A percentile compares a stretch with the other conserved stretches of the same genome.
Conservation (phyloP, 1,140 invertebrate genomes). For the Brachionus rotundiformis region DNA sequence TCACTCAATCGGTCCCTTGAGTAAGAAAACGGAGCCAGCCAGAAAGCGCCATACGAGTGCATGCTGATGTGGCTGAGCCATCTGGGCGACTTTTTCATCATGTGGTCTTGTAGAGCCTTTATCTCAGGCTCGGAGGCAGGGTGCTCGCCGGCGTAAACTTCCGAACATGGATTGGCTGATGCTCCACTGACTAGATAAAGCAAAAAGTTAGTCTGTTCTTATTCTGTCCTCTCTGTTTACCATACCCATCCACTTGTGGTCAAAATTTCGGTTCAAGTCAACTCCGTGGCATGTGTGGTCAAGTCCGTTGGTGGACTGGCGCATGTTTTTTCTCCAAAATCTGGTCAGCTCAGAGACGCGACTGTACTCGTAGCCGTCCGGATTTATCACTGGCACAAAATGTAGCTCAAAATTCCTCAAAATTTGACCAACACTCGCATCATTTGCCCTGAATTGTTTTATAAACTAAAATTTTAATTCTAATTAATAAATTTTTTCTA, state of each 20-base stretch:
- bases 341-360: not conserved
- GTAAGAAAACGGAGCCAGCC: constrained; percentile 46
- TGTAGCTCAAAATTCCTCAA: constrained; percentile 32
- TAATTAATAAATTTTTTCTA: no score
- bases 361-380: constrained; percentile 49
- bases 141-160: constrained; percentile 26
- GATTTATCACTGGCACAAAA: constrained; percentile 46
- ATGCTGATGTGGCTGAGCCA: constrained; percentile 44
- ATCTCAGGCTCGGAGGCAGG: constrained; percentile 44
- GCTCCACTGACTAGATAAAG: constrained; percentile 32
- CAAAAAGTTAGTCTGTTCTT: constrained; percentile 21
- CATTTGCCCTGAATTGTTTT: not conserved
- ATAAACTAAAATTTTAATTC: not conserved
- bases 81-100: not conserved
- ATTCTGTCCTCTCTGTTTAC: no score
- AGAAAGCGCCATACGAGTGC: constrained; percentile 46
- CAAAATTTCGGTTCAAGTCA: constrained; percentile 51
- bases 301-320: not conserved
- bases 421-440: not conserved
- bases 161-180: constrained; percentile 45
- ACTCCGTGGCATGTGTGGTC: constrained; percentile 50
- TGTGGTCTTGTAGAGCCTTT: constrained; percentile 13
- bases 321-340: constrained; percentile 53
- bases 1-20: not conserved
- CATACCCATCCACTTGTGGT: constrained; percentile 46